A percentile compares a stretch with the other conserved stretches of the same genome.
These are phyloP conservation scores for Onychostoma macrolepis DNA, from an alignment of 2,113 vertebrate species.

Conservation along the genomic window DNA sequence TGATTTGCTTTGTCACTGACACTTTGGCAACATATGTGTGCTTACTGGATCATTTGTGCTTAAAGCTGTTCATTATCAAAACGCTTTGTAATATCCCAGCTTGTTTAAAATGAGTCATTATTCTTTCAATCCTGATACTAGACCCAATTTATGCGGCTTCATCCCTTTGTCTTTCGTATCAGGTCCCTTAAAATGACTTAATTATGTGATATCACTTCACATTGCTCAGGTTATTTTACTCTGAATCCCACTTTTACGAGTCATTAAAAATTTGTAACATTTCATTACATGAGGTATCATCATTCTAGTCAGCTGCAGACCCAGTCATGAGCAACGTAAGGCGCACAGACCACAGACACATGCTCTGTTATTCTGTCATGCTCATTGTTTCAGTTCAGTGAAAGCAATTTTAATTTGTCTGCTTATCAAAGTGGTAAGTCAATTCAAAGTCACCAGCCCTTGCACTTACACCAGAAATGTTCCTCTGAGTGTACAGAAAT, in stretches of 20 bases:
- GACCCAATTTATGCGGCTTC: neutral
- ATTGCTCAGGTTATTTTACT: neutral
- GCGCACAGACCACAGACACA: neutral
- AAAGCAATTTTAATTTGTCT: neutral
- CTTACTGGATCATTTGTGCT: neutral
- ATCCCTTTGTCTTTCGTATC: neutral
- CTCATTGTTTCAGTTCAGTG: neutral
- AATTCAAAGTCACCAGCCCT: neutral
- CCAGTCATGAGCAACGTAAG: neutral
- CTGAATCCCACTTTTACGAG: neutral
- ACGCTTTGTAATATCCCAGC: neutral
- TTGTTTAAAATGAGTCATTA: neutral
- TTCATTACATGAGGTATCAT: neutral
- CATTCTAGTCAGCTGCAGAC: neutral
- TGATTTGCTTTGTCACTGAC: neutral
- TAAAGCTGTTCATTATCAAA: neutral
- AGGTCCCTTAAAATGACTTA: neutral
- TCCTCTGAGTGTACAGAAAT: neutral
- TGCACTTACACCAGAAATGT: neutral
- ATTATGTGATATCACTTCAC: neutral
- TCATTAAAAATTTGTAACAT: neutral
- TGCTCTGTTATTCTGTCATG: neutral
- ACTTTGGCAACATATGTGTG: neutral
- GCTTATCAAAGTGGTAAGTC: neutral
- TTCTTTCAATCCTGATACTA: neutral